A percentile compares a stretch with the other conserved stretches of the same genome.
phyloP scores from a whole-genome alignment of 2,113 vertebrate species.

The Murina feae region DNA sequence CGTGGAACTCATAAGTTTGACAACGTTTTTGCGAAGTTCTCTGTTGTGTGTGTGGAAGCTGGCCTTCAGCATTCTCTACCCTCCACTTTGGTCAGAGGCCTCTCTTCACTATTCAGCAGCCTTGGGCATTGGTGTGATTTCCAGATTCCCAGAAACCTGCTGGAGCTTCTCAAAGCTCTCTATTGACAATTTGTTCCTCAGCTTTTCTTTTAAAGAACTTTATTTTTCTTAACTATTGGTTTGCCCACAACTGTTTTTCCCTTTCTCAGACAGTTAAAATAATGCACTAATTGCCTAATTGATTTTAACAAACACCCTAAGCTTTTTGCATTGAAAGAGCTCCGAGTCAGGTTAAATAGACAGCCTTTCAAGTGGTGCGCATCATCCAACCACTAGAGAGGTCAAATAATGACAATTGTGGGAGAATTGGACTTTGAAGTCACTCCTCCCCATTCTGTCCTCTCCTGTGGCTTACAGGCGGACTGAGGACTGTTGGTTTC shows the following conservation, averaged over 20 bases:
- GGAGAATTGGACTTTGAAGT: background rate
- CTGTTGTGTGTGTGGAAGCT: background rate
- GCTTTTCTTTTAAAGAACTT: background rate
- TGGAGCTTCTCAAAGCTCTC: background rate
- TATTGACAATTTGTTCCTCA: background rate
- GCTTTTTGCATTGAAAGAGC: background rate
- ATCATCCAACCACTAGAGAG: background rate
- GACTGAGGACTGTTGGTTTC: background rate
- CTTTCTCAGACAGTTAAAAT: background rate
- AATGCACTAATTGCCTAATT: background rate
- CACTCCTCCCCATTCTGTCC: background rate
- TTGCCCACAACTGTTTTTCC: background rate
- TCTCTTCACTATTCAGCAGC: background rate
- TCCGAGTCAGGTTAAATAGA: background rate
- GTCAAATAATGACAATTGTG: background rate
- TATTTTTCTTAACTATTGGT: background rate
- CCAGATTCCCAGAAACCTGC: background rate
- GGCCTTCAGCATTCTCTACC: background rate
- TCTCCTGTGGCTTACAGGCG: background rate
- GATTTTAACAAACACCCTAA: background rate
- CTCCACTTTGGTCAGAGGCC: background rate
- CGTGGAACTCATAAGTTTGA: background rate
- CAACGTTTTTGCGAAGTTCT: background rate
- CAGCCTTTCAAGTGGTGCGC: background rate
- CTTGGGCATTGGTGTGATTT: background rate